A percentile compares a stretch with the other conserved stretches of the same genome.
Evolutionary conservation across 2,888 invertebrate genomes (phyloP).

Genomic region (Heteromurus nitidus): DNA sequence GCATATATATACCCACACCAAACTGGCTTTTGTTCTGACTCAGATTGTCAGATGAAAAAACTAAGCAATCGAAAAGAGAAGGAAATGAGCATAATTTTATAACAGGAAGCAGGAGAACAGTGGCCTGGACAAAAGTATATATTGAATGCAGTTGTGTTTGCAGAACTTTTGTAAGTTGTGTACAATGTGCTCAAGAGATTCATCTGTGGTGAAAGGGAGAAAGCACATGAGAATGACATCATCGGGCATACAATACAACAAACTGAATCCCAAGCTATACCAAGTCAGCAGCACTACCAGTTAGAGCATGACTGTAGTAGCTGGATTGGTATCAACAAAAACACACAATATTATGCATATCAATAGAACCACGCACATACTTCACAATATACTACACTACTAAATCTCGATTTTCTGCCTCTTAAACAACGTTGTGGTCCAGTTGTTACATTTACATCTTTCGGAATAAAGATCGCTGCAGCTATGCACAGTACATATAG

Average conservation of each 20-base stretch:
- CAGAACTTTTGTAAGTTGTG: slow-evolving; percentile 54
- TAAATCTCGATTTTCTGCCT: slow-evolving; percentile 39
- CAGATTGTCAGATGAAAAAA: slow-evolving; percentile 41
- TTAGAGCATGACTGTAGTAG: slow-evolving; percentile 20
- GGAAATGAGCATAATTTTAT: slow-evolving; percentile 38
- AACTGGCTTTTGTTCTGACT: slow-evolving; percentile 25
- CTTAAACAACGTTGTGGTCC: slow-evolving; percentile 15
- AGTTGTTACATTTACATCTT: slow-evolving; percentile 14
- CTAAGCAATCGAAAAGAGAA: slow-evolving; percentile 41
- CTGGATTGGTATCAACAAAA: no score
- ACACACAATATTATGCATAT: no score
- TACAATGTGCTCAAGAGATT: slow-evolving; percentile 61
- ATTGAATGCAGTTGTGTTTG: slow-evolving; percentile 51
- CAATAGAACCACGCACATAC: no score
- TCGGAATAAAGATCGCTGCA: background rate
- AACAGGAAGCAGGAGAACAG: no score
- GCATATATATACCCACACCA: background rate
- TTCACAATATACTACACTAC: slow-evolving; percentile 16
- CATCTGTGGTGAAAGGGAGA: slow-evolving; percentile 59
- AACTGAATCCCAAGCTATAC: slow-evolving; percentile 46
- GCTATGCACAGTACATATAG: background rate
- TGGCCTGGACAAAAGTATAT: no score
- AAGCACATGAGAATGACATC: slow-evolving; percentile 55
- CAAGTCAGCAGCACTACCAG: background rate
- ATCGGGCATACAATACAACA: slow-evolving; percentile 51